These are phyloP conservation scores for Bombyx mori DNA, from an alignment of 1,140 invertebrate species.

Conservation along the genomic window ASM3026992v2 NC_085107.1:7329001-7329500, in stretches of 20 bases:
- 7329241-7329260: not conserved
- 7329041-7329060: conserved; percentile 39
- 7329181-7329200: conserved; percentile 19
- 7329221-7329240: conserved; percentile 11
- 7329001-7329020: conserved; percentile 29
- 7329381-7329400: conserved; percentile 23
- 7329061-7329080: conserved; percentile 50
- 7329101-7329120: conserved; percentile 42
- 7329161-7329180: conserved; percentile 60
- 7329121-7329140: conserved; percentile 39
- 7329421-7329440: conserved; percentile 19
- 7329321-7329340: not conserved
- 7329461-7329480: conserved; percentile 62
- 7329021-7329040: conserved; percentile 41
- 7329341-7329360: not conserved
- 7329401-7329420: conserved; percentile 27
- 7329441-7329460: conserved; percentile 48
- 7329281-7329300: not conserved
- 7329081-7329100: conserved; percentile 56
- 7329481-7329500: conserved; percentile 61
- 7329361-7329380: conserved; percentile 11
- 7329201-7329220: conserved; percentile 9
- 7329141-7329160: conserved; percentile 41
- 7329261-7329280: conserved; percentile 3
- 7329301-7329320: not conserved